Conservation (phyloP, 2,797 vertebrate species). For the Darevskia mixta region DNA sequence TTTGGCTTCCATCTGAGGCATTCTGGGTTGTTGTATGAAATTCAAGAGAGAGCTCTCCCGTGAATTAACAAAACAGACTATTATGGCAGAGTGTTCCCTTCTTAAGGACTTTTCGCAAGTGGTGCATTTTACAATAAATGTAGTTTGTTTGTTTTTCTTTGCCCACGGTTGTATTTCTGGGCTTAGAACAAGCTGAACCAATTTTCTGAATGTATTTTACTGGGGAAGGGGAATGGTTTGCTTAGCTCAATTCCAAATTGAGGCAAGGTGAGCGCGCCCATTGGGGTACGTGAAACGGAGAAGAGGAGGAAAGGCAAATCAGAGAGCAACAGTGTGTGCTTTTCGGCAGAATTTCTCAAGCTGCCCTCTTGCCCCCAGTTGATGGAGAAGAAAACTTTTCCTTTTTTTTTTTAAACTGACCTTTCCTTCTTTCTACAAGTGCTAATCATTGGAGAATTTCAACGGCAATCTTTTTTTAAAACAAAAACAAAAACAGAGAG, state of each 20-base stretch:
- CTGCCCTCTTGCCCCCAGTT: neutral
- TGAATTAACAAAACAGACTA: neutral
- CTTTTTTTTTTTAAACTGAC: no score
- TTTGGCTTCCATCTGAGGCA: neutral
- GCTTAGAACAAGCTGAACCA: no score
- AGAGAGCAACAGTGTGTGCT: neutral
- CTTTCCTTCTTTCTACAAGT: neutral
- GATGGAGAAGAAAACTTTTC: neutral
- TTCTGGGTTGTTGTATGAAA: no score
- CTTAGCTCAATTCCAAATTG: neutral
- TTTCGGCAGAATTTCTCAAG: neutral
- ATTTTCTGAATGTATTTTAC: no score
- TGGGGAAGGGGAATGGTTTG: neutral
- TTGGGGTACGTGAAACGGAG: neutral
- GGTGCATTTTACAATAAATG: neutral
- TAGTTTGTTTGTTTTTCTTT: neutral
- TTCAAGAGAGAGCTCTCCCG: neutral
- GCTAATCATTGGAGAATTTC: neutral
- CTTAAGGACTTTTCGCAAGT: neutral
- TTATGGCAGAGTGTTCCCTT: neutral
- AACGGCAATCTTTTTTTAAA: neutral
- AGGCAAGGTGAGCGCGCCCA: no score
- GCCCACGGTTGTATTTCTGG: no score
- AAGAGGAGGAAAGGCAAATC: neutral
- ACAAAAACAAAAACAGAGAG: no score